Base-by-base conservation (phyloP, 2,797 vertebrate species). In the Xenops minutus region DNA sequence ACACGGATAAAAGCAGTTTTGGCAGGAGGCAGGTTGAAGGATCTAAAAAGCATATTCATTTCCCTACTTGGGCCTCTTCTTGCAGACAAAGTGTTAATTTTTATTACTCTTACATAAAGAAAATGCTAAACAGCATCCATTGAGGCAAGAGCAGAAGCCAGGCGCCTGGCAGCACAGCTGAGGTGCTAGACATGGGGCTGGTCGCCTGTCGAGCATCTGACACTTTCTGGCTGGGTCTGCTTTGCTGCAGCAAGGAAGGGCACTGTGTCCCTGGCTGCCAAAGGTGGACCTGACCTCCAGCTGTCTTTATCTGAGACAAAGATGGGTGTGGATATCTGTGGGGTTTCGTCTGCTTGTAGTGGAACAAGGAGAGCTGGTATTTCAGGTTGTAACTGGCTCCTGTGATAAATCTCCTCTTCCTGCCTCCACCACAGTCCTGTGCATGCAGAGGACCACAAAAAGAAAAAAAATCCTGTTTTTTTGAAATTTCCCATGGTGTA, bases 141-240 rank as follows among this genome's bases (percentile, higher is more conserved):
- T 0, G 62, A 30, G 77, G 69, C 23, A 76, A 4, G 34, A 4
- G 22, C 56, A 59, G 95, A 48, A 89, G 62, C 29, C 62, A 12
- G 87, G 86, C 41, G 1, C 1, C 36, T 19, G 51, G 80, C 89
- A 51, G 88, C 69, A 3, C 86, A 73, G 86, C 81, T 22, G 91
- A 85, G 67, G 91, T 87, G 94, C 77, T 44, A 79, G 94, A 94
- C 84, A 0, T 3, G 69, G 62, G n/a, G 67, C 86, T 39, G 88
- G 8, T 6, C 0, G 22, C 80, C 68, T 3, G 54, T n/a, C 7
- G 62, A 55, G 88, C 6, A 3, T 21, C 86, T 73, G 95, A 39
- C 1, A 1, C 62, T 21, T 67, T 14, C 43, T 58, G 96, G 34
- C 92, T 49, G 79, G 16, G 3, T 39, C 61, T 63, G 78, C 62